Percentiles rank a stretch among this genome's conserved stretches.
phyloP scores from a whole-genome alignment of 1,140 invertebrate species.

The Oedothorax gibbosus region DNA sequence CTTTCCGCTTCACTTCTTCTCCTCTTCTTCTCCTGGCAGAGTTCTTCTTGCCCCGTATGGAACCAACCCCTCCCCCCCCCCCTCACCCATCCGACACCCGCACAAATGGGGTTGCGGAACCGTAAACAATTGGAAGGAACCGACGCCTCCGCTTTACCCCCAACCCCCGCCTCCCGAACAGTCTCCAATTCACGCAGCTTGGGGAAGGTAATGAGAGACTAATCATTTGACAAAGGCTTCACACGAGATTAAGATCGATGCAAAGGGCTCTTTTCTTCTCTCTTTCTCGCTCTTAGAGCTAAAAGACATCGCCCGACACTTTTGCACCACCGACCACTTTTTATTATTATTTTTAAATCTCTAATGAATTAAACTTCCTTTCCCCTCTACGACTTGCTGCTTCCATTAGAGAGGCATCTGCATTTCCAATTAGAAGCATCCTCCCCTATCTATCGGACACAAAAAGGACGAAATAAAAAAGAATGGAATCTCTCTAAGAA shows the following conservation, averaged over 20 bases:
- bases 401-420: conserved; percentile 58
- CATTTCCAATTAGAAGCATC: conserved; percentile 59
- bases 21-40: conserved; percentile 27
- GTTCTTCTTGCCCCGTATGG: conserved; percentile 47
- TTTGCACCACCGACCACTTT: conserved; percentile 20
- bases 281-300: conserved; percentile 23
- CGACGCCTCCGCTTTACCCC: not conserved
- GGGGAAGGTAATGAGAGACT: conserved; percentile 58
- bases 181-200: not conserved
- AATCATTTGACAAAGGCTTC: conserved; percentile 61
- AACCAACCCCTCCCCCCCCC: conserved; percentile 6
- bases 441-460: not conserved
- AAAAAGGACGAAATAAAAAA: not conserved
- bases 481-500: conserved; percentile 50
- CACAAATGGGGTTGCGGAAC: conserved; percentile 61
- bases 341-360: conserved; percentile 23
- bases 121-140: conserved; percentile 59
- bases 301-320: conserved; percentile 55
- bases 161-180: not conserved
- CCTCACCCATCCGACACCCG: conserved; percentile 51
- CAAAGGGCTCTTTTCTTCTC: conserved; percentile 5
- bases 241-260: conserved; percentile 61
- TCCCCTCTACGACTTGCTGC: conserved; percentile 26
- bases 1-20: conserved; percentile 54
- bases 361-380: conserved; percentile 59